Percentiles rank a stretch among this genome's conserved stretches.
These are phyloP conservation scores for Eupsilia transversa DNA, from an alignment of 2,888 invertebrate species.

Conservation along the genomic window DNA sequence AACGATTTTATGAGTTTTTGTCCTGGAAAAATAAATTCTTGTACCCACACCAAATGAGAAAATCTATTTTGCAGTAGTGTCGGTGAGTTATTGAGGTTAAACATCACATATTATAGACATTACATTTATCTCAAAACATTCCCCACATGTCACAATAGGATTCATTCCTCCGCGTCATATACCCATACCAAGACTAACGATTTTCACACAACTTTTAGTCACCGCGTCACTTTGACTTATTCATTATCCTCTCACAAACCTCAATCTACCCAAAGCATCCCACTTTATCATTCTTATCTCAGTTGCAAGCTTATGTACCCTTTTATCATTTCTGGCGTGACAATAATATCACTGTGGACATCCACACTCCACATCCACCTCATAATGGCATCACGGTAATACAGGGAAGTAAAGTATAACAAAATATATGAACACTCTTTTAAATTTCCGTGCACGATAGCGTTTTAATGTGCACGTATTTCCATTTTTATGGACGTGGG, in stretches of 20 bases:
- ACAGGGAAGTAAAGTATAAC: too few relatives aligned
- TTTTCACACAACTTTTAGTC: not conserved
- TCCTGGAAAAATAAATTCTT: not conserved
- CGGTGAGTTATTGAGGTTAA: slow-evolving; percentile 16
- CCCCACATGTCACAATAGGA: not conserved
- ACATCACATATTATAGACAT: too few relatives aligned
- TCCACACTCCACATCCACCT: too few relatives aligned
- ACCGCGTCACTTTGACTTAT: not conserved
- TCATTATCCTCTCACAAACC: not conserved
- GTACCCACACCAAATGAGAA: slow-evolving; percentile 22
- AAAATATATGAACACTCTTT: too few relatives aligned
- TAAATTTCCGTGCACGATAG: too few relatives aligned
- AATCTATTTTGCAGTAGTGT: not conserved
- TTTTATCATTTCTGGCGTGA: too few relatives aligned
- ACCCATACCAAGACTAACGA: not conserved
- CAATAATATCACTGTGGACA: too few relatives aligned
- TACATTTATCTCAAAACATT: not conserved
- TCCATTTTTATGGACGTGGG: too few relatives aligned
- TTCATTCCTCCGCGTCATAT: not conserved
- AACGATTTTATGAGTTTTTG: not conserved
- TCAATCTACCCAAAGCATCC: not conserved
- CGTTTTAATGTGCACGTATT: too few relatives aligned
- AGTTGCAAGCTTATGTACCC: not conserved
- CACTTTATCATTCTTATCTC: not conserved
- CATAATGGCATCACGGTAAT: too few relatives aligned